phyloP scores from a whole-genome alignment of 2,797 vertebrate species.

The Balearica regulorum region DNA sequence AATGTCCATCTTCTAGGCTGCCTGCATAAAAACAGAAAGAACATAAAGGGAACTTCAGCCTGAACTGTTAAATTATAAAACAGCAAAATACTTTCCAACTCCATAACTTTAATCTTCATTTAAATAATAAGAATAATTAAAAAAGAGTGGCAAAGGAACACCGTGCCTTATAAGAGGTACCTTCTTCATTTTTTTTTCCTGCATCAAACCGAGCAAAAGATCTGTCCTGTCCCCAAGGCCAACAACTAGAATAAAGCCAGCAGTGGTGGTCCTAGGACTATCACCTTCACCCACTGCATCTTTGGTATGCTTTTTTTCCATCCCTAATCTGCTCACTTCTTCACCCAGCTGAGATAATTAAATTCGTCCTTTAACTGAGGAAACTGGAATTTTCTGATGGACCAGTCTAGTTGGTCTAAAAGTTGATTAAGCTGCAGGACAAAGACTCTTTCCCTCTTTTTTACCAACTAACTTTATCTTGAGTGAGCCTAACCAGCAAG shows the following conservation, averaged over 20 bases:
- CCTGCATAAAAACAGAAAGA: constrained; percentile 65
- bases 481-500: neutral
- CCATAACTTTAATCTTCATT: constrained; percentile 29
- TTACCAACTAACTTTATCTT: neutral
- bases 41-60: constrained; percentile 67
- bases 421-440: neutral
- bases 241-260: constrained; percentile 9
- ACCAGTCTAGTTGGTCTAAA: neutral
- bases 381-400: neutral
- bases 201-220: neutral
- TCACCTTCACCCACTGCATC: neutral
- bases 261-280: neutral
- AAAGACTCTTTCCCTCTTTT: neutral
- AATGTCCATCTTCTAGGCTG: constrained; percentile 73
- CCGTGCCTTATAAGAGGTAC: neutral
- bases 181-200: constrained; percentile 1
- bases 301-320: neutral
- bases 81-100: constrained; percentile 40
- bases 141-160: neutral
- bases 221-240: neutral
- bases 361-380: neutral
- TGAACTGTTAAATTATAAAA: constrained; percentile 62
- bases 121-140: neutral
- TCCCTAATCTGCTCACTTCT: neutral
- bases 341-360: neutral